Percentiles rank a stretch among this genome's conserved stretches.
phyloP scores from a whole-genome alignment of 2,113 vertebrate species.

The Halcyon senegalensis region DNA sequence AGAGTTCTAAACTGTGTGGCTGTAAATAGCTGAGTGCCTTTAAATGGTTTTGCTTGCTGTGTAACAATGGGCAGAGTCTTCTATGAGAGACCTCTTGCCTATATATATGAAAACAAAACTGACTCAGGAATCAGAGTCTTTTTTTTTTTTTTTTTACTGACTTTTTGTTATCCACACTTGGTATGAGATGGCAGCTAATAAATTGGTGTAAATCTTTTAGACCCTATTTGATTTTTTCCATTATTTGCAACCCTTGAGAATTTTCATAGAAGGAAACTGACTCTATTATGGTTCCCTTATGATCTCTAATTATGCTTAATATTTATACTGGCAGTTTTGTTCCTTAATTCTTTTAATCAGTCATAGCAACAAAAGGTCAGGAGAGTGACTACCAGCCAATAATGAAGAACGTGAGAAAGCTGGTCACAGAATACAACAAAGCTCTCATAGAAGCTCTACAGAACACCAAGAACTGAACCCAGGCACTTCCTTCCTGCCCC shows the following conservation, averaged over 20 bases:
- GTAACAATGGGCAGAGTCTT: not conserved
- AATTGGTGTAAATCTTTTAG: not conserved
- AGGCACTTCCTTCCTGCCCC: constrained; percentile 13
- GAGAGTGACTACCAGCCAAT: constrained; percentile 90
- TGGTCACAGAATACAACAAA: constrained; percentile 89
- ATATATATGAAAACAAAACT: not conserved
- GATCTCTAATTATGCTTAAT: constrained; percentile 25
- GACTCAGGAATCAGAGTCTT: not conserved
- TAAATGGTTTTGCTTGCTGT: not conserved
- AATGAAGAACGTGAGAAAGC: constrained; percentile 83
- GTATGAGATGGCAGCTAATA: not conserved
- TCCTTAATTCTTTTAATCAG: constrained; percentile 82
- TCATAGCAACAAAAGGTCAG: constrained; percentile 92
- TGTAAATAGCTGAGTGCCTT: not conserved
- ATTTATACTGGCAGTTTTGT: constrained; percentile 42
- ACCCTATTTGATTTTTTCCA: not conserved
- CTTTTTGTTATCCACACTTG: not conserved
- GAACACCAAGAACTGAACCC: constrained; percentile 80
- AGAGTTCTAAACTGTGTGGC: not conserved
- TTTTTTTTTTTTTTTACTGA: not conserved
- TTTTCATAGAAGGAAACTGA: constrained; percentile 20
- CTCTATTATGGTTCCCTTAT: constrained; percentile 1
- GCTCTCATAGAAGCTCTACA: constrained; percentile 85
- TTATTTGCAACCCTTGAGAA: not conserved
- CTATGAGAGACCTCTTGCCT: not conserved